Base-by-base conservation (phyloP, 2,797 vertebrate species). In the Capromys pilorides region DNA sequence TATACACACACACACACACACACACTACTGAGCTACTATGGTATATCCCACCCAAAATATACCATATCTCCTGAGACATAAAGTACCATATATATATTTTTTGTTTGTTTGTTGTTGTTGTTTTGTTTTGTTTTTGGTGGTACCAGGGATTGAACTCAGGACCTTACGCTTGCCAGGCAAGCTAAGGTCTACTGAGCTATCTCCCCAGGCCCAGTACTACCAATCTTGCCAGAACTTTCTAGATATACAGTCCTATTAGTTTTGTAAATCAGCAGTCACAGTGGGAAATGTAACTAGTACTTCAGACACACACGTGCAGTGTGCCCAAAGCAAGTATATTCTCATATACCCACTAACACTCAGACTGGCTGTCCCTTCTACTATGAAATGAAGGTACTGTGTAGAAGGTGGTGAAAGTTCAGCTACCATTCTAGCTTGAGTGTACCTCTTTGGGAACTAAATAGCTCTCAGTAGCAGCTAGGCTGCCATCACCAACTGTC, bases 401-500 rank as follows among this genome's bases (percentile, higher is more conserved):
- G 19, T 1, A 16, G 5, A 24, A 1, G 61, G 10, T 8, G 39
- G 28, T 91, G 11, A 81, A 31, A 9, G 28, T 39, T 28, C 11
- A 84, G 75, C 6, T 3, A 21, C 33, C 36, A 36, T 36, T n/a
- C 36, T 41, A 64, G 71, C 67, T 88, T 80, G 33, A 8, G 54
- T 26, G 49, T 5, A 22, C 51, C 62, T 67, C 87, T 61, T 28
- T n/a, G 31, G n/a, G 66, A 51, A 57, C 59, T 8, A 61, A 1
- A 82, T 45, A 86, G 87, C 67, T 62, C 67, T 71, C 45, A 3
- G 14, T 5, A 61, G 71, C 39, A 26, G 84, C 31, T 57, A 54
- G 66, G 90, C n/a, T 86, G 79, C 96, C 11, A 6, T 2, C 33
- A 18, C 89, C 81, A 91, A 85, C 75, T 95, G 92, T 80, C 51